A percentile compares a stretch with the other conserved stretches of the same genome.
Evolutionary conservation across 2,113 vertebrate genomes (phyloP).

Genomic region (Solea solea): DNA sequence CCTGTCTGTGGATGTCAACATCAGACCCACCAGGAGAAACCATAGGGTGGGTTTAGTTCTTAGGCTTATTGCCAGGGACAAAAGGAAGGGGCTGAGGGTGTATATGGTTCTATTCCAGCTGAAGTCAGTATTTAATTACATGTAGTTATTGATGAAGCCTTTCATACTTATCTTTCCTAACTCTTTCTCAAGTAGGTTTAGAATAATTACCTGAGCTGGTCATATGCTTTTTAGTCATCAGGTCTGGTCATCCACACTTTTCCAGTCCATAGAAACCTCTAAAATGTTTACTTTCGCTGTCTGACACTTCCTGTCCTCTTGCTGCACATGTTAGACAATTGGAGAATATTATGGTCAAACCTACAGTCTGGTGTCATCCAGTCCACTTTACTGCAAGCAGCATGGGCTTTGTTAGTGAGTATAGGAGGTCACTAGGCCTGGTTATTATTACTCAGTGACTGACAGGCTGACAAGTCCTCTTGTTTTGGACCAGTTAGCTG

Average conservation of each 20-base stretch:
- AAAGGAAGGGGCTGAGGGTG: not conserved
- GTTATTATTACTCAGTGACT: constrained; percentile 73
- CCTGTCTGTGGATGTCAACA: constrained; percentile 38
- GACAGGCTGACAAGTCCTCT: constrained; percentile 75
- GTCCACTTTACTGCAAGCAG: constrained; percentile 23
- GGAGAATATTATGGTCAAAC: not conserved
- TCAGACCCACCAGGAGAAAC: constrained; percentile 2
- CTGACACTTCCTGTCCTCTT: constrained; percentile 20
- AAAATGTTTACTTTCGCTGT: constrained; percentile 22
- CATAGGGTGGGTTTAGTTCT: constrained; percentile 14
- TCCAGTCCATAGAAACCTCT: constrained; percentile 20
- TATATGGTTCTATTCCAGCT: not conserved
- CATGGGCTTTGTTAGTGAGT: constrained; percentile 34
- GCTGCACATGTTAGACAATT: constrained; percentile 4
- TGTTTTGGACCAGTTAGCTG: constrained; percentile 81
- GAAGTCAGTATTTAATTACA: constrained; percentile 39
- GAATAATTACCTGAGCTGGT: constrained; percentile 44
- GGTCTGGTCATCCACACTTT: constrained; percentile 7
- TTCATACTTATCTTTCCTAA: constrained; percentile 13
- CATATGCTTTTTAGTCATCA: constrained; percentile 36
- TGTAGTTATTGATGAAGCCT: constrained; percentile 43
- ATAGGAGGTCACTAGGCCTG: constrained; percentile 63
- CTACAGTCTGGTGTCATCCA: not conserved
- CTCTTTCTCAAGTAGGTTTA: constrained; percentile 33
- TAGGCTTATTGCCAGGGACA: constrained; percentile 11